Base-by-base conservation (phyloP, 2,888 invertebrate species). In the Eilema depressum region DNA sequence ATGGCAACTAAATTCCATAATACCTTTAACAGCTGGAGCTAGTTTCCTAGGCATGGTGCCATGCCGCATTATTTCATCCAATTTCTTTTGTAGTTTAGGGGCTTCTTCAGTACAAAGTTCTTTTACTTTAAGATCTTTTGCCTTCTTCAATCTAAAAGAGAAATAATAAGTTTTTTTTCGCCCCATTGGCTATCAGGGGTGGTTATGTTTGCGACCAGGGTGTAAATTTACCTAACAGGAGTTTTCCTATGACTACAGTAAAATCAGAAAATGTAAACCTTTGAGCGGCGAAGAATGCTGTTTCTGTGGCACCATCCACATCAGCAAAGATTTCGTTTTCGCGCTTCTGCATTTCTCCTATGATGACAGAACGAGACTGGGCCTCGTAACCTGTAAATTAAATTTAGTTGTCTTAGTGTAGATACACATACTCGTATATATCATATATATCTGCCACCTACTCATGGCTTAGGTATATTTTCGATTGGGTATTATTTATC, bases 251-350 rank as follows among this genome's bases (percentile, higher is more conserved):
- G 33, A 37, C 0, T 11, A 12, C 33, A n/a, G n/a, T n/a, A n/a
- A n/a, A n/a, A n/a, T n/a, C n/a, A 37, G 11, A 37, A 33, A 37
- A 37, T 41, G n/a, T 1, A 33, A 47, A 92, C 94, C 94, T 92
- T 82, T 95, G 94, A 41, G 94, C 94, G n/a, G 93, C 89, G 80
- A 91, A 93, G 83, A 94, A 94, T 78, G 75, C 87, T 2, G 91
- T 89, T 82, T 95, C 95, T 4, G 88, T 77, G 0, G 78, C 85
- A 4, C 88, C 90, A 68, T 91, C 84, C 0, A 88, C 82, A 70
- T 92, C 91, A 3, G 90, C 83, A 0, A 94, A 81, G 57, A 91
- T 89, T 78, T 94, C 92, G 41, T 93, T 92, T 11, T 92, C 90
- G 25, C 87, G 88, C 65, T 88, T 92, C 72, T 94, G 95, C 93